Percentiles rank a stretch among this genome's conserved stretches.
Conservation (phyloP, 2,113 vertebrate species). For the Nothocercus julius region DNA sequence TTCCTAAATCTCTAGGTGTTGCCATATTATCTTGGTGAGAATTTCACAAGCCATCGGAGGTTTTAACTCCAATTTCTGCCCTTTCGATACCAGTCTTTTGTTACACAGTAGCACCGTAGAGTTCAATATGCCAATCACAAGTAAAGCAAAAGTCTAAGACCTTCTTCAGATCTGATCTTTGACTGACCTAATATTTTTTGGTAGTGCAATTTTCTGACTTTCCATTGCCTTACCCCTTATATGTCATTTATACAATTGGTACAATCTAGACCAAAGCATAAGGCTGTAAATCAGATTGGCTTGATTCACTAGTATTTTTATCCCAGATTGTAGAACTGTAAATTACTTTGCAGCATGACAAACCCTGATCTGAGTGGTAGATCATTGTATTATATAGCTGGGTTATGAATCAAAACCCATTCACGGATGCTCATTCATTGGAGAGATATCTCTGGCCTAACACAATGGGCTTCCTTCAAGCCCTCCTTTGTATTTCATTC, state of each 20-base stretch:
- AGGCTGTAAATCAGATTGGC: neutral
- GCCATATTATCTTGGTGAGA: fast-evolving
- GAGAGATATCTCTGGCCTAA: neutral
- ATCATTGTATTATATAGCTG: neutral
- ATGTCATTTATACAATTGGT: neutral
- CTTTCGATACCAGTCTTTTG: neutral
- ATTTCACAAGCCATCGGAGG: neutral
- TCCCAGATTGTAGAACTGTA: neutral
- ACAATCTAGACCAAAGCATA: neutral
- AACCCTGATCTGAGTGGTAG: neutral
- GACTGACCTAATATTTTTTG: neutral
- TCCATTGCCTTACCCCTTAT: neutral
- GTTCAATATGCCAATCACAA: neutral
- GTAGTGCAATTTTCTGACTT: too few relatives aligned
- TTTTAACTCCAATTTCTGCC: neutral
- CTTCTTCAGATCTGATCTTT: neutral
- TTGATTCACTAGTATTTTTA: neutral
- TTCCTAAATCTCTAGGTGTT: neutral
- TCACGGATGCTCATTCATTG: neutral
- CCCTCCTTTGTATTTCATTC: neutral
- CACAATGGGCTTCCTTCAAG: neutral
- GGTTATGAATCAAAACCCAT: neutral
- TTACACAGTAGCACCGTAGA: fast-evolving
- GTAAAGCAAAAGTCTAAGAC: fast-evolving
- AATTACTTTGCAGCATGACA: neutral